Conservation (phyloP, 1,140 invertebrate species). For the Hormaphis cornu region DNA sequence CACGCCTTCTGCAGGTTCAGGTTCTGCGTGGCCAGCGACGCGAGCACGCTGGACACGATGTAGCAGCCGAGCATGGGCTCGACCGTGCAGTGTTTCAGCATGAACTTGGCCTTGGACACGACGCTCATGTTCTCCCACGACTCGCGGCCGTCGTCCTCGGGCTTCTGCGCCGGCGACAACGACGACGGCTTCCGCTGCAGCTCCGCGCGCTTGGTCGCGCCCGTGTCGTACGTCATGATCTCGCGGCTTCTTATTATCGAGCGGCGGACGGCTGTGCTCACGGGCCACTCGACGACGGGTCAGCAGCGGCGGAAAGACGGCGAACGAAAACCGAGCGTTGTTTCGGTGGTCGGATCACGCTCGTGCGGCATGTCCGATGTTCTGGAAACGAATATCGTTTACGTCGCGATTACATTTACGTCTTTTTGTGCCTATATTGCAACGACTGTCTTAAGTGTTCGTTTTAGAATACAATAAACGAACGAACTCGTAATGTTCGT, state of each 20-base stretch:
- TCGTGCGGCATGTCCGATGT: not conserved
- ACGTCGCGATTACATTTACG: too few species aligned
- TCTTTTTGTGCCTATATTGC: too few species aligned
- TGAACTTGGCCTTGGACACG: slow-evolving; percentile 41
- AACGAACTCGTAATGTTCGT: too few species aligned
- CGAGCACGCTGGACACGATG: slow-evolving; percentile 66
- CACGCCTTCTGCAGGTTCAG: slow-evolving; percentile 76
- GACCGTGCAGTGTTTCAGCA: slow-evolving; percentile 57
- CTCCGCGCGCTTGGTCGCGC: not conserved
- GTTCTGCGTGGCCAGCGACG: slow-evolving; percentile 68
- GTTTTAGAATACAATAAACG: too few species aligned
- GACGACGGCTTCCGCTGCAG: too few species aligned
- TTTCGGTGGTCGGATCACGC: too few species aligned
- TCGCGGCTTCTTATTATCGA: not conserved
- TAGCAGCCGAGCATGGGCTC: slow-evolving; percentile 70
- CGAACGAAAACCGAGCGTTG: not conserved
- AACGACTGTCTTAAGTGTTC: too few species aligned
- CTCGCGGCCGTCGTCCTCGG: not conserved
- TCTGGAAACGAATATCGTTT: not conserved
- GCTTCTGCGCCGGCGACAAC: too few species aligned
- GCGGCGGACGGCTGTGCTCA: not conserved
- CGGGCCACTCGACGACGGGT: not conserved
- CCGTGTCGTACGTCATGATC: slow-evolving; percentile 14
- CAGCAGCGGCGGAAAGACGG: not conserved
- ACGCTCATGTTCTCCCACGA: slow-evolving; percentile 20